Base-by-base conservation (phyloP, 2,888 invertebrate genomes). In the Papilio protenor region DNA sequence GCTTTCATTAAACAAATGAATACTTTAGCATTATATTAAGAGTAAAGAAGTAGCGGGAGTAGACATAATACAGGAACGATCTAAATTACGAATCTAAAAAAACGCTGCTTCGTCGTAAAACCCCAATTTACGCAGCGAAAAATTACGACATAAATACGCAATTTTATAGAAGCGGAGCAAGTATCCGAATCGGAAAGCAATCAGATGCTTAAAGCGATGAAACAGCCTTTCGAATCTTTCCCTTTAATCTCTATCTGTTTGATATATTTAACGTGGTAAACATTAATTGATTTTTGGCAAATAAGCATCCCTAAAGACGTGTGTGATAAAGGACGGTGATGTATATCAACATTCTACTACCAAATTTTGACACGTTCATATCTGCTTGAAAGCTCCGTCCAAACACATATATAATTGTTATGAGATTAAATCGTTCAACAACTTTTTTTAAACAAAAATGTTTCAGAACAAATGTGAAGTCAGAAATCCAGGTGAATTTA, bases 191-290 rank as follows among this genome's bases (percentile, higher is more conserved):
- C 57, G 55, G 57, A 73, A 55, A 73, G 52, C 72, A 55, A 55
- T 73, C 49, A 55, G 33, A 40, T 73, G 23, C 27, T 71, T 47
- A 71, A 49, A 71, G 21, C 16, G 52, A 71, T 73, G 72, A 73
- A 72, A 33, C 52, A 40, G 72, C 55, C 55, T n/a, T 73, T 40
- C 55, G 11, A 40, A 57, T 73, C 55, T n/a, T 33, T 12, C 52
- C 55, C 72, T 73, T 55, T 40, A 73, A 73, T 49, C 72, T 72
- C 72, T 16, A n/a, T 55, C 33, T 40, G n/a, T 57, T 73, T 73
- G 72, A 21, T 40, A 27, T n/a, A 55, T 33, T 55, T 40, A 57
- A 57, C 55, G 33, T 52, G 23, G 23, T n/a, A 33, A 57, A 33
- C 52, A 73, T 18, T 73, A 33, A 55, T 57, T 57, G 33, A 33